Conservation (phyloP, 2,113 vertebrate genomes). For the Opisthocomus hoazin region DNA sequence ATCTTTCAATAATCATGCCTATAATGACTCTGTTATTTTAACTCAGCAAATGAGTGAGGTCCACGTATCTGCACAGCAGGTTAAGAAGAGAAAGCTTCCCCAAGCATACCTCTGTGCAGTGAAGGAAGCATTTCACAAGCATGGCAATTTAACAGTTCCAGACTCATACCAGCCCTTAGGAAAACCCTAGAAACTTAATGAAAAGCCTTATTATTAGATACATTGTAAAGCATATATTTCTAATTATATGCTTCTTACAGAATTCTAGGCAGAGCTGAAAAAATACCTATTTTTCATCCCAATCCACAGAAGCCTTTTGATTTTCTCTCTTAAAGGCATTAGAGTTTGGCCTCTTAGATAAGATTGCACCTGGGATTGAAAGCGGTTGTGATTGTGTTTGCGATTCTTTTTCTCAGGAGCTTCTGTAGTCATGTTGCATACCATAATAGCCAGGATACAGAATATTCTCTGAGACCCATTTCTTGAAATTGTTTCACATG, state of each 20-base stretch:
- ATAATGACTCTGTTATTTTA: neutral
- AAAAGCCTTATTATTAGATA: neutral
- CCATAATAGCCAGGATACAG: neutral
- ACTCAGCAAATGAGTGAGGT: neutral
- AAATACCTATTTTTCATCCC: neutral
- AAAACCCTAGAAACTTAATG: neutral
- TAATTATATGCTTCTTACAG: neutral
- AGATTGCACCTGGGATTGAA: neutral
- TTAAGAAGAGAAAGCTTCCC: neutral
- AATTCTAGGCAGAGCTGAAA: neutral
- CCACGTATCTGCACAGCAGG: neutral
- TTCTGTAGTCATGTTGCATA: neutral
- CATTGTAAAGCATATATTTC: neutral
- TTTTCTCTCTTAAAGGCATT: neutral
- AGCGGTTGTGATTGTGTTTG: neutral
- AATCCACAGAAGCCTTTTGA: neutral
- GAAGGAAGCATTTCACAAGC: neutral
- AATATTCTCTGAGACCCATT: neutral
- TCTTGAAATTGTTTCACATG: neutral
- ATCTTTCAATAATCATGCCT: neutral
- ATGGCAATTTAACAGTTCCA: neutral
- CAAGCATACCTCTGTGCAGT: neutral
- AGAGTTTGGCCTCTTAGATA: neutral
- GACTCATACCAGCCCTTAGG: neutral
- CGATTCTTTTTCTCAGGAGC: neutral